Evolutionary conservation across 1,140 invertebrate genomes (phyloP), one percentile per base, ranked within the genome.

Genomic region (Mesaphorura yosii): DNA sequence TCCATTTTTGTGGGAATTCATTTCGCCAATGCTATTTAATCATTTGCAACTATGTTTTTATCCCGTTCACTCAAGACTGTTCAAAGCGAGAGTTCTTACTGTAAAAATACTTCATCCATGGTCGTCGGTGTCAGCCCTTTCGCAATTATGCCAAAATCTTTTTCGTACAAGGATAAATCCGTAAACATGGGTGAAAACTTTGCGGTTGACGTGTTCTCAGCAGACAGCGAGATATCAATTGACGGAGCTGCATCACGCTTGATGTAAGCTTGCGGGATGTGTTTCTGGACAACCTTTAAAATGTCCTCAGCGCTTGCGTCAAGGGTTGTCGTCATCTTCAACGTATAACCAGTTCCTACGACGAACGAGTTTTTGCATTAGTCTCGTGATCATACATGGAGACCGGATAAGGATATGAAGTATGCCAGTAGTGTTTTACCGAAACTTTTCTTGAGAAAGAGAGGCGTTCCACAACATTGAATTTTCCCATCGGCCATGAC

Each of bases 401-500:
- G n/a, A n/a, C n/a, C n/a, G n/a, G n/a, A n/a, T n/a, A n/a, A n/a
- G n/a, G n/a, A n/a, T n/a, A n/a, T n/a, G n/a, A n/a, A n/a, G n/a
- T n/a, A n/a, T n/a, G n/a, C n/a, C n/a, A 34, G 10, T 34, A 10
- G n/a, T 10, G n/a, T 34, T n/a, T n/a, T 10, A 51, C 75, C 75
- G 58, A 73, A 75, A 20, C 65, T 66, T 53, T 69, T 72, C 62
- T 79, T 79, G 10, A 79, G 65, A 63, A 75, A 78, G 19, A 77
- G 63, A 17, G 72, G 69, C 1, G 74, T 72, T 15, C 77, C 77
- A 58, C 69, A 69, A 58, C 75, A 73, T 40, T 69, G 67, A 15
- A 79, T 64, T 54, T 73, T 67, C 29, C 77, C 77, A 55, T 75
- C 66, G 2, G 71, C 68, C 25, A 78, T 75, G 51, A 78, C 77